Evolutionary conservation across 2,888 invertebrate genomes (phyloP).

Genomic region (Phrixothrix hirtus): DNA sequence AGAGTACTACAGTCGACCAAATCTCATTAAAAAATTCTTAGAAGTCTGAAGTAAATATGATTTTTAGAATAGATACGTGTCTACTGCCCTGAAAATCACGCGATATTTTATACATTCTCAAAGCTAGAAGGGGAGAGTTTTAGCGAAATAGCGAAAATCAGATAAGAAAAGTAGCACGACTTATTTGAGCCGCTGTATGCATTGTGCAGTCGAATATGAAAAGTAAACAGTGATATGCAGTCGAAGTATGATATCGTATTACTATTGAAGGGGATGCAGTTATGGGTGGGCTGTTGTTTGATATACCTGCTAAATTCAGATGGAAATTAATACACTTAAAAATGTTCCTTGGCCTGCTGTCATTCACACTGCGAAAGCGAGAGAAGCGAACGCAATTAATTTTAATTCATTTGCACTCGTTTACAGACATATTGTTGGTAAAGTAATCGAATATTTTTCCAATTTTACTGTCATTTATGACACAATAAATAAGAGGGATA

Average conservation of each 20-base stretch:
- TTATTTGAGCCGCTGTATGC: conserved; percentile 46
- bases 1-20: conserved; percentile 39
- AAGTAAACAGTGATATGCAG: conserved; percentile 54
- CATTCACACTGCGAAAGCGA: not conserved
- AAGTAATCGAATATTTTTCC: conserved; percentile 41
- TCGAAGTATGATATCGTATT: conserved; percentile 52
- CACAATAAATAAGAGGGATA: conserved; percentile 45
- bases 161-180: conserved; percentile 15
- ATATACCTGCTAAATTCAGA: conserved; percentile 30
- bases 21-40: too few relatives aligned
- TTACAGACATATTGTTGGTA: conserved; percentile 23
- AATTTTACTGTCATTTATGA: conserved; percentile 45
- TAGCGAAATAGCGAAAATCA: too few relatives aligned
- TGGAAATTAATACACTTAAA: conserved; percentile 24
- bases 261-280: conserved; percentile 50
- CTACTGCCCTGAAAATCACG: too few relatives aligned
- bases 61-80: too few relatives aligned
- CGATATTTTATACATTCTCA: too few relatives aligned
- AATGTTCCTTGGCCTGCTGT: not conserved
- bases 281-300: conserved; percentile 37
- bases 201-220: conserved; percentile 56
- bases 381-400: conserved; percentile 2
- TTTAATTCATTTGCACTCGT: conserved; percentile 3
- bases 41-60: too few relatives aligned
- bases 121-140: too few relatives aligned